These are phyloP conservation scores for Drosophila funebris DNA, from an alignment of 1,140 invertebrate species.

Conservation along the genomic window DNA sequence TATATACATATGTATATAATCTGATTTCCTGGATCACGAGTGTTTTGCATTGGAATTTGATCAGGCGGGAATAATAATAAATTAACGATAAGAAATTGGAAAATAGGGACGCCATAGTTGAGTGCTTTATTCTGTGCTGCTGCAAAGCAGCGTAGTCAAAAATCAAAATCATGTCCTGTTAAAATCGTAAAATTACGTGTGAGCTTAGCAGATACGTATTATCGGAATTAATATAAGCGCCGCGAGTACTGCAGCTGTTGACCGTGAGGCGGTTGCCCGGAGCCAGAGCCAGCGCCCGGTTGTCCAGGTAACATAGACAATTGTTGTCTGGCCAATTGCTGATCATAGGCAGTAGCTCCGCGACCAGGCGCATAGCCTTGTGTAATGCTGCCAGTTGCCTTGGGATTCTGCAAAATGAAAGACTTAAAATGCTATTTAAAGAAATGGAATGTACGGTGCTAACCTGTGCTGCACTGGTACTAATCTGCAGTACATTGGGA, in stretches of 20 bases:
- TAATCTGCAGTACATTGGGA: slow-evolving; percentile 79
- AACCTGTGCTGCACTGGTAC: slow-evolving; percentile 63
- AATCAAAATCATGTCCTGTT: slow-evolving; percentile 52
- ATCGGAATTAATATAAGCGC: slow-evolving; percentile 65
- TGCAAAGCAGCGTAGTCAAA: slow-evolving; percentile 56
- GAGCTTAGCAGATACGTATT: slow-evolving; percentile 34
- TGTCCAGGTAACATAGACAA: slow-evolving; percentile 70
- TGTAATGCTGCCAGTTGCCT: slow-evolving; percentile 73
- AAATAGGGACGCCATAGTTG: slow-evolving; percentile 78
- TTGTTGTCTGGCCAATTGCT: slow-evolving; percentile 70
- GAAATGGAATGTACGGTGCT: neutral
- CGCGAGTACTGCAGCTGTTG: slow-evolving; percentile 73
- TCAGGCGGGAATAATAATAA: neutral
- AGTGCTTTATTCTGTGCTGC: slow-evolving; percentile 62
- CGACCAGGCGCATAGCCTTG: slow-evolving; percentile 77
- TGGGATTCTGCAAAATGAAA: slow-evolving; percentile 63
- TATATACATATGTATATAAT: no score
- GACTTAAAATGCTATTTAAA: neutral
- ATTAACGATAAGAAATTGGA: slow-evolving; percentile 34
- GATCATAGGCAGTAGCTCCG: slow-evolving; percentile 56
- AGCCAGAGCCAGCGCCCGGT: slow-evolving; percentile 48
- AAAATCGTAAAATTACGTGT: slow-evolving; percentile 69
- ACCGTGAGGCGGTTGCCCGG: slow-evolving; percentile 51
- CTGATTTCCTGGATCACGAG: no score
- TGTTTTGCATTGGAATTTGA: neutral